Percentiles rank a stretch among this genome's conserved stretches.
Evolutionary conservation across 2,797 vertebrate species (phyloP).

Genomic region (Lithobates sylvaticus): DNA sequence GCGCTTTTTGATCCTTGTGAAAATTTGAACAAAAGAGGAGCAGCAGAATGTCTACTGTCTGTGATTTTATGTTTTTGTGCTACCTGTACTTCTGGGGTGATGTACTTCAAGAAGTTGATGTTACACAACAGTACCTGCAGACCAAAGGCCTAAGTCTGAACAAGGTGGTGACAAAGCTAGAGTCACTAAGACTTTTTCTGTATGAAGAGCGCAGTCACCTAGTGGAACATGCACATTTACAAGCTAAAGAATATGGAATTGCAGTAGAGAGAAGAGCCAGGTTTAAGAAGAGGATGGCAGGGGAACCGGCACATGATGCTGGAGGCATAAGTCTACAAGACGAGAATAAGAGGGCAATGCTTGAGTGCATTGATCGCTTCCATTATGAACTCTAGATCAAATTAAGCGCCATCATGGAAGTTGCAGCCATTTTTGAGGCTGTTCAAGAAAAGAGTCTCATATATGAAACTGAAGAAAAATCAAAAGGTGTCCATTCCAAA

Average conservation of each 20-base stretch:
- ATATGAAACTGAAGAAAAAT: constrained; percentile 1
- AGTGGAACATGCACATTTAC: too few relatives aligned
- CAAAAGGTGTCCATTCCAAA: constrained; percentile 19
- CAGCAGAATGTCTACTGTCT: constrained; percentile 21
- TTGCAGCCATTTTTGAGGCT: constrained; percentile 14
- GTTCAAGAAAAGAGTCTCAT: constrained; percentile 20
- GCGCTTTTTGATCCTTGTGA: constrained; percentile 14
- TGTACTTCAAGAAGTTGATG: background rate
- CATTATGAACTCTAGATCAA: too few relatives aligned
- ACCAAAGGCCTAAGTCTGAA: constrained; percentile 1
- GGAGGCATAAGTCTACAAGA: too few relatives aligned
- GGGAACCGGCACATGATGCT: too few relatives aligned
- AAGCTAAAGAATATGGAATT: too few relatives aligned
- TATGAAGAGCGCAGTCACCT: too few relatives aligned
- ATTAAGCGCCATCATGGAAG: background rate
- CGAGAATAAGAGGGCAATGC: too few relatives aligned
- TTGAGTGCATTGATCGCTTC: too few relatives aligned
- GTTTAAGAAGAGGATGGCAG: too few relatives aligned
- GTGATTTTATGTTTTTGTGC: constrained; percentile 21
- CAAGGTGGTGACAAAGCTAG: background rate
- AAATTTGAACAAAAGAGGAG: constrained; percentile 13
- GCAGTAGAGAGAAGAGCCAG: too few relatives aligned
- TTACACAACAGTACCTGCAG: background rate
- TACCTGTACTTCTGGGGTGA: constrained; percentile 9
- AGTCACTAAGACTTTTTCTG: too few relatives aligned